Conservation (phyloP, 2,113 vertebrate species). For the Leucopsar rothschildi region DNA sequence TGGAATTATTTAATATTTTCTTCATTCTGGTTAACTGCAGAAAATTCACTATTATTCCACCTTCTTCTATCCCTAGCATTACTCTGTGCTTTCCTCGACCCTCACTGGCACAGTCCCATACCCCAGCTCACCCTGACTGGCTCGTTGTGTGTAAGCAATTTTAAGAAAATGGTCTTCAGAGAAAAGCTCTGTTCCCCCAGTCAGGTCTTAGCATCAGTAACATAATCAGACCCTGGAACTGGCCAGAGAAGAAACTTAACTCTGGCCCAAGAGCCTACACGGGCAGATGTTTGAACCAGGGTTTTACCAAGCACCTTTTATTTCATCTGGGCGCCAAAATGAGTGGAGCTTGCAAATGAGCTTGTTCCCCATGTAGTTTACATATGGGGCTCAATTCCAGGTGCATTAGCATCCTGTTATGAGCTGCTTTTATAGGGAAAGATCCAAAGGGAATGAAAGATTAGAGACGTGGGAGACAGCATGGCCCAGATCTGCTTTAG, state of each 20-base stretch:
- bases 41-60: background rate
- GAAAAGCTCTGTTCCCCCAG: background rate
- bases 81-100: background rate
- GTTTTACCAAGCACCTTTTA: background rate
- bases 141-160: fast-evolving
- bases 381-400: background rate
- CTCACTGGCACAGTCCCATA: background rate
- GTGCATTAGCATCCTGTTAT: background rate
- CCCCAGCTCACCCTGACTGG: background rate
- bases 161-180: background rate
- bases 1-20: background rate
- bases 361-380: background rate
- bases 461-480: background rate
- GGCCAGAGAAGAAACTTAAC: background rate
- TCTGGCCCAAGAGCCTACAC: background rate
- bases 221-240: background rate
- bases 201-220: background rate
- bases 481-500: background rate
- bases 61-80: background rate
- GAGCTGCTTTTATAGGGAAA: background rate
- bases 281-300: background rate
- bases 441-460: constrained; percentile 4
- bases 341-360: background rate
- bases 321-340: background rate
- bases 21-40: background rate